Conservation (phyloP, 1,140 invertebrate genomes). For the Diabrotica virgifera region DNA sequence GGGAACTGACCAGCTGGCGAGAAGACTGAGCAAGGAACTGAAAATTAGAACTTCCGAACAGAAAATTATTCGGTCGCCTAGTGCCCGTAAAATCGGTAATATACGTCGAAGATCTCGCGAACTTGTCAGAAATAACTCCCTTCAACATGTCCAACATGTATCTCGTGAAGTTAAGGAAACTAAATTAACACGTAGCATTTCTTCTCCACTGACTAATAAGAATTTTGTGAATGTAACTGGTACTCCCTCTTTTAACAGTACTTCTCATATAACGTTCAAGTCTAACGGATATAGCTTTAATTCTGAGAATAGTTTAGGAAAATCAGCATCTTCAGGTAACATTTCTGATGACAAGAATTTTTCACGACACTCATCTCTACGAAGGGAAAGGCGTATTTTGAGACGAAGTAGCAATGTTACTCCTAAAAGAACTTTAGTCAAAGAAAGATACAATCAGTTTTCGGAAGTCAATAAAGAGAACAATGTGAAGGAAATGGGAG, state of each 20-base stretch:
- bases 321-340: background rate
- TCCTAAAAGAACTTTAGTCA: constrained; percentile 5
- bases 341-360: constrained; percentile 6
- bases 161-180: background rate
- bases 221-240: background rate
- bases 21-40: constrained; percentile 65
- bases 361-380: background rate
- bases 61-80: constrained; percentile 73
- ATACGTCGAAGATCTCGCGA: constrained; percentile 67
- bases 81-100: constrained; percentile 73
- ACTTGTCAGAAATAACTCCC: constrained; percentile 43
- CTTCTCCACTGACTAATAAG: constrained; percentile 4
- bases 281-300: background rate
- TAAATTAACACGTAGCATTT: background rate
- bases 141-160: constrained; percentile 28
- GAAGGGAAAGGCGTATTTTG: background rate
- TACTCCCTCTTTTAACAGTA: background rate
- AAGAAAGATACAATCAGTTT: background rate
- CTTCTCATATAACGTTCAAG: background rate
- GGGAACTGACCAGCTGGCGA: constrained; percentile 66
- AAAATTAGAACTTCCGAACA: constrained; percentile 69
- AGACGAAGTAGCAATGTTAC: constrained; percentile 7
- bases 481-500: background rate
- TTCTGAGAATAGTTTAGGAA: background rate
- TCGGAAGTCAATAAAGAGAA: constrained; percentile 9